A percentile compares a stretch with the other conserved stretches of the same genome.
Evolutionary conservation across 2,888 invertebrate genomes (phyloP).

Genomic region (Synergus laeviventris): DNA sequence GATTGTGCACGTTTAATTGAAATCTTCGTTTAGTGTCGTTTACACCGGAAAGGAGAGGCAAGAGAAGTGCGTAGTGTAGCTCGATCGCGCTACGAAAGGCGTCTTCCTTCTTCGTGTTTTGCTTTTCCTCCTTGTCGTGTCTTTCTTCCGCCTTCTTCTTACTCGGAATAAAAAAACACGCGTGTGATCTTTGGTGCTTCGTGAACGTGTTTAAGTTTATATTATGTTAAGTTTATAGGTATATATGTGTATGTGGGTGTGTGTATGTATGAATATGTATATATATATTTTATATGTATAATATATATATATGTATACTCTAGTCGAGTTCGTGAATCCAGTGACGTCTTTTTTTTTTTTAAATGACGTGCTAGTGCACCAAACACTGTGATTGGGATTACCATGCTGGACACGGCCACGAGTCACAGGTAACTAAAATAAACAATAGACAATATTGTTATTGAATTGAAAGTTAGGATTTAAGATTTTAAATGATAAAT

Average conservation of each 20-base stretch:
- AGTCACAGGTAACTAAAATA: constrained; percentile 65
- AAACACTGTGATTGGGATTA: constrained; percentile 57
- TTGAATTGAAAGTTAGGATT: background rate
- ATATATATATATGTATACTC: constrained; percentile 7
- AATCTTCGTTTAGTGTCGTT: constrained; percentile 13
- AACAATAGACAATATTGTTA: background rate
- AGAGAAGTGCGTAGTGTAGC: constrained; percentile 49
- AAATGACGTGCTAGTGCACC: constrained; percentile 36
- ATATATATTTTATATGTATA: no score
- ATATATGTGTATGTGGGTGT: no score
- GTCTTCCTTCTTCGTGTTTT: constrained; percentile 55
- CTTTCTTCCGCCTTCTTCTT: constrained; percentile 31
- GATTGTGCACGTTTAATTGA: constrained; percentile 33
- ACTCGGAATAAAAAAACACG: constrained; percentile 16
- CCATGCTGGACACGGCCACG: constrained; percentile 72
- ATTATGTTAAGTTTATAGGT: no score
- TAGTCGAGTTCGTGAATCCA: background rate
- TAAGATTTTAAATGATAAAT: background rate
- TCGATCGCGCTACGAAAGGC: constrained; percentile 51
- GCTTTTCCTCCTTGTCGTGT: constrained; percentile 12
- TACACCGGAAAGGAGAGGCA: constrained; percentile 35
- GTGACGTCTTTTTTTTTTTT: constrained; percentile 13
- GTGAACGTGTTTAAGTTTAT: constrained; percentile 25
- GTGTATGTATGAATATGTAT: background rate
- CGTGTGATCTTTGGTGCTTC: constrained; percentile 34